phyloP scores from a whole-genome alignment of 2,888 invertebrate species.

The Nycteola revayana region DNA sequence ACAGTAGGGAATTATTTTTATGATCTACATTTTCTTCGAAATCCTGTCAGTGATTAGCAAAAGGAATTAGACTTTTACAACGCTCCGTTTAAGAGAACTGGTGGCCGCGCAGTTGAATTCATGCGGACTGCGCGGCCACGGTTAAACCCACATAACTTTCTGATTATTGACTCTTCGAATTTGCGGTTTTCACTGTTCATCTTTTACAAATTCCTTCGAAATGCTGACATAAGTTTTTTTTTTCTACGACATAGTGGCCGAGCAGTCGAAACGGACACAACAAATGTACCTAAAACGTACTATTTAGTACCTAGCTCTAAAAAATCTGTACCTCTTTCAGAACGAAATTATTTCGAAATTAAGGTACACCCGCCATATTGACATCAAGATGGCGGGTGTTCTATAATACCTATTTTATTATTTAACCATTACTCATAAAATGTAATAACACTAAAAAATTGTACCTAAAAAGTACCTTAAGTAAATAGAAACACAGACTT shows the following conservation, averaged over 20 bases:
- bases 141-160: conserved; percentile 4
- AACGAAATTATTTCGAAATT: no score
- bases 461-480: no score
- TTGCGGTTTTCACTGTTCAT: conserved; percentile 5
- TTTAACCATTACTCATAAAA: no score
- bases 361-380: no score
- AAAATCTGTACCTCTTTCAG: no score
- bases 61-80: conserved; percentile 3
- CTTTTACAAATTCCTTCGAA: conserved; percentile 5
- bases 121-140: conserved; percentile 3
- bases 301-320: no score
- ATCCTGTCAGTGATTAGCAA: conserved; percentile 4
- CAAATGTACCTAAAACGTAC: no score
- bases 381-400: no score
- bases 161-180: conserved; percentile 5
- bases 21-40: conserved; percentile 4
- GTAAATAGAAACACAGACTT: no score
- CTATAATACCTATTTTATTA: no score
- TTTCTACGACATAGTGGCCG: conserved; percentile 1
- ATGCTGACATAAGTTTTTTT: conserved; percentile 17
- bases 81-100: conserved; percentile 2
- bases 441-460: no score
- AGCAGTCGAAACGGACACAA: conserved; percentile 3
- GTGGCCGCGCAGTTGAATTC: conserved; percentile 3
- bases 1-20: conserved; percentile 3